These are phyloP conservation scores for Oophaga sylvatica DNA, from an alignment of 2,797 vertebrate species.

Conservation along the genomic window DNA sequence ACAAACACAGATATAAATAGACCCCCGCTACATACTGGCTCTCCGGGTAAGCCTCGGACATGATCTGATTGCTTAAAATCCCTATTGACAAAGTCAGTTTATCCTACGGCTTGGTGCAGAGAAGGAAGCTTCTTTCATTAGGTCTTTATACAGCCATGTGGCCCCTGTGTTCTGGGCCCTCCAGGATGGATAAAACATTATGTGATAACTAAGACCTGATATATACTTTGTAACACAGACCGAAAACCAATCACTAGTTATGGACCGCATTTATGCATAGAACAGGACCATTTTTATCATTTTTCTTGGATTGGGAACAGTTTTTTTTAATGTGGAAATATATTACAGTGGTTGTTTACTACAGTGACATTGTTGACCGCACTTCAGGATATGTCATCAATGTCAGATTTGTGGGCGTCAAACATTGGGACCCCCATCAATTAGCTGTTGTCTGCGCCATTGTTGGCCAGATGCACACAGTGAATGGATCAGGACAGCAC, in stretches of 20 bases:
- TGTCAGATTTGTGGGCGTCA: too few relatives aligned
- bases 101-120: not conserved
- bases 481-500: too few relatives aligned
- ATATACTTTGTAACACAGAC: not conserved
- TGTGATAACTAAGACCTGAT: not conserved
- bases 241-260: too few relatives aligned
- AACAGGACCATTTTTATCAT: not conserved
- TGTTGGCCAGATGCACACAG: too few relatives aligned
- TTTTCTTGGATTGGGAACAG: too few relatives aligned
- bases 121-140: not conserved
- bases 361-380: too few relatives aligned
- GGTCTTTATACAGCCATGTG: not conserved
- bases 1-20: conserved; percentile 52
- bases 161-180: not conserved
- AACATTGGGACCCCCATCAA: too few relatives aligned
- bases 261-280: not conserved
- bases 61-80: conserved; percentile 43
- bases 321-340: too few relatives aligned
- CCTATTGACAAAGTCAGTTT: not conserved
- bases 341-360: too few relatives aligned
- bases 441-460: too few relatives aligned
- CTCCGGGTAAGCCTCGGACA: not conserved
- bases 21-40: not conserved
- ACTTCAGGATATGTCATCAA: too few relatives aligned
- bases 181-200: not conserved